These are phyloP conservation scores for Drosophila anceps DNA, from an alignment of 2,888 invertebrate genomes.

Conservation along the genomic window DNA sequence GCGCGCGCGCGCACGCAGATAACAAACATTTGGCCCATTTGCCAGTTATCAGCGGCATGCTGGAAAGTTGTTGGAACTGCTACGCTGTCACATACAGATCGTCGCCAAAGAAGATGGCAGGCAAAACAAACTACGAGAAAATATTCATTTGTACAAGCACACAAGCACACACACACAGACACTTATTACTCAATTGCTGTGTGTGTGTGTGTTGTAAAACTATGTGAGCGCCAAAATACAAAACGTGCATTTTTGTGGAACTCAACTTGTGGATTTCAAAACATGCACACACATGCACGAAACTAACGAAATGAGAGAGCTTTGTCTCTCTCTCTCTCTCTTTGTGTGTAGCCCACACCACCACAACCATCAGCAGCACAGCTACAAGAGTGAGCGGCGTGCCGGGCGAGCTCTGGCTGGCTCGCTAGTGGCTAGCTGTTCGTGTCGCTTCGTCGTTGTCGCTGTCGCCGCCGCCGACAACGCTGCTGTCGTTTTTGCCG, in stretches of 20 bases:
- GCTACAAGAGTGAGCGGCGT: slow-evolving; percentile 10
- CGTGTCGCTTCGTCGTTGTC: slow-evolving; percentile 54
- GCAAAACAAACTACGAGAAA: slow-evolving; percentile 32
- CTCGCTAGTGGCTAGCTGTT: slow-evolving; percentile 19
- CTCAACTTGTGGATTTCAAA: slow-evolving; percentile 58
- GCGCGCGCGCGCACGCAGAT: slow-evolving; percentile 24
- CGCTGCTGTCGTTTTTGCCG: slow-evolving; percentile 31
- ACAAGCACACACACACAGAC: slow-evolving; percentile 28
- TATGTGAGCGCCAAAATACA: slow-evolving; percentile 61
- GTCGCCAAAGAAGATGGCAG: slow-evolving; percentile 19
- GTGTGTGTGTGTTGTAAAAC: slow-evolving; percentile 33
- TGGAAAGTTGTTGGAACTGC: background rate
- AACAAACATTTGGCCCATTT: slow-evolving; percentile 26
- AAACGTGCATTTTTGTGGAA: slow-evolving; percentile 65
- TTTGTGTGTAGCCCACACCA: slow-evolving; percentile 16
- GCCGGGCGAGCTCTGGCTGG: slow-evolving; percentile 23
- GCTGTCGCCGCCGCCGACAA: slow-evolving; percentile 22
- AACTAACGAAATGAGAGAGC: slow-evolving; percentile 35
- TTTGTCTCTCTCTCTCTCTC: slow-evolving; percentile 29
- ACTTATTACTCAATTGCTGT: slow-evolving; percentile 49
- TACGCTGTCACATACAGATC: slow-evolving; percentile 2
- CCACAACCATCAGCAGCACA: background rate
- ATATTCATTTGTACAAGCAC: slow-evolving; percentile 14
- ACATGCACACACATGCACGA: slow-evolving; percentile 10
- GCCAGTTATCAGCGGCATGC: slow-evolving; percentile 3